Base-by-base conservation (phyloP, 2,888 invertebrate genomes). In the Acholoe squamosa region DNA sequence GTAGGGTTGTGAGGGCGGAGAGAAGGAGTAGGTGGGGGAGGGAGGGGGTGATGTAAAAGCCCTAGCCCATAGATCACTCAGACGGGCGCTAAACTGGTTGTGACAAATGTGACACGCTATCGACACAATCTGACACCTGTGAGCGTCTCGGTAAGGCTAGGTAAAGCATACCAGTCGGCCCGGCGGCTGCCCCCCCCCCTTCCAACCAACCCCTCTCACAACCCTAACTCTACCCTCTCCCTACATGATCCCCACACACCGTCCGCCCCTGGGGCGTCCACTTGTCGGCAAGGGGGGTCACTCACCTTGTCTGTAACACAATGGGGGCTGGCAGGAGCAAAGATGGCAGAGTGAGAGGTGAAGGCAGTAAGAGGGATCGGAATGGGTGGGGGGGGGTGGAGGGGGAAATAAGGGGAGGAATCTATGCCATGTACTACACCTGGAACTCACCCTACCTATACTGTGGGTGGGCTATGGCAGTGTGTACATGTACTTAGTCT, bases 51-150 rank as follows among this genome's bases (percentile, higher is more conserved):
- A 34, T 28, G 77, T 71, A 71, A 71, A 71, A 71, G 71, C 71
- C 71, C 71, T 22, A 16, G 71, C 71, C 71, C 71, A 71, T 71
- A 71, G 71, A 71, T 71, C 71, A 71, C 71, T 71, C 71, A 71
- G 71, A 25, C 71, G 31, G 71, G 71, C 71, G 71, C 71, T 71
- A 71, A 71, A 71, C 71, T 71, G 71, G 14, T 71, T 71, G 71
- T 71, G 71, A 71, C 71, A 71, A 71, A 71, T 71, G 71, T 71
- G 71, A 71, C 71, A 71, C 71, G n/a, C 71, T 71, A 71, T 71
- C 71, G 71, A 71, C 71, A 71, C 71, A 71, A 71, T 71, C 71
- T 71, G 71, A 71, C 71, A 71, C 71, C 71, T 71, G 71, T 71
- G 71, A 71, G 71, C 28, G 71, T n/a, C 71, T 71, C 71, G 71